Evolutionary conservation across 1,140 invertebrate species (phyloP).

Genomic region (Melitaea cinxia): DNA sequence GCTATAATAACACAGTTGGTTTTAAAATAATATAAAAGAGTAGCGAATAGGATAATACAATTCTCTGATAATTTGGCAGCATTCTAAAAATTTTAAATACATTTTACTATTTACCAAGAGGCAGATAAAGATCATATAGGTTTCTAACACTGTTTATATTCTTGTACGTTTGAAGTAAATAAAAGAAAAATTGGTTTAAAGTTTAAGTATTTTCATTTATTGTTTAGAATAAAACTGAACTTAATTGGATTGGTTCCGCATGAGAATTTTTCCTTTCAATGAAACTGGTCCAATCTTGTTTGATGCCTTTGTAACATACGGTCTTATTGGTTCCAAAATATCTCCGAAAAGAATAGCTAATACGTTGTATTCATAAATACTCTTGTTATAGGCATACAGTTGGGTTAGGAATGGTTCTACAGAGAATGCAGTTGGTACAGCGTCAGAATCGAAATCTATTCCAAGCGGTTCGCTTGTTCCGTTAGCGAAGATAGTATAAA

Average conservation of each 20-base stretch:
- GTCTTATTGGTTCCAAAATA: slow-evolving; percentile 10
- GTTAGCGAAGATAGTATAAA: slow-evolving; percentile 47
- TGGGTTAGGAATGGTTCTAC: slow-evolving; percentile 52
- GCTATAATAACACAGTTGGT: no score
- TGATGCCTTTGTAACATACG: background rate
- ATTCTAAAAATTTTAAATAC: no score
- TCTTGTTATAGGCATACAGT: slow-evolving; percentile 58
- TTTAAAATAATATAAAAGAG: no score
- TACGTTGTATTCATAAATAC: slow-evolving; percentile 63
- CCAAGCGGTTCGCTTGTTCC: slow-evolving; percentile 37
- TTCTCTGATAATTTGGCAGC: no score
- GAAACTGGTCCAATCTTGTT: background rate
- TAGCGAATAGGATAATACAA: no score
- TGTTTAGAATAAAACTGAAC: background rate
- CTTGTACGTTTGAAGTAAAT: no score
- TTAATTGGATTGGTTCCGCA: background rate
- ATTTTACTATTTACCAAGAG: no score
- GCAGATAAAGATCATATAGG: no score
- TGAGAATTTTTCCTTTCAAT: background rate
- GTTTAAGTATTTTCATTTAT: background rate
- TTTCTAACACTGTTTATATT: no score
- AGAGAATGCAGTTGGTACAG: slow-evolving; percentile 51
- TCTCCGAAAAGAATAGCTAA: slow-evolving; percentile 5
- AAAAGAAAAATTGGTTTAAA: no score
- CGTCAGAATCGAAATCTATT: slow-evolving; percentile 36